phyloP scores from a whole-genome alignment of 2,888 invertebrate genomes.

The Hyalella azteca region DNA sequence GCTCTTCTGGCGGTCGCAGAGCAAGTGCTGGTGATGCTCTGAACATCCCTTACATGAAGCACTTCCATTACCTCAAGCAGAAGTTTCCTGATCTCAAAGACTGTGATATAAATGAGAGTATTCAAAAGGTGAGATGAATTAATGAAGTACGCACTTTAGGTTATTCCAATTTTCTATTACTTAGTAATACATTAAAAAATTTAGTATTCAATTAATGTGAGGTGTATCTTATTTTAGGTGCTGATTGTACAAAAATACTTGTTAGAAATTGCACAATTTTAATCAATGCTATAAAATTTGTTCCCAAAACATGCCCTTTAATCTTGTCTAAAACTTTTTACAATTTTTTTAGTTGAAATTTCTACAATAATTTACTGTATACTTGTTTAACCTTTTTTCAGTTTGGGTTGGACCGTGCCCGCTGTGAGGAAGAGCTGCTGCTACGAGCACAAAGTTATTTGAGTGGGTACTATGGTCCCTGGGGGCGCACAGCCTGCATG shows the following conservation, averaged over 20 bases:
- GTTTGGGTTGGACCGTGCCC: conserved; percentile 54
- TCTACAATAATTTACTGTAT: background rate
- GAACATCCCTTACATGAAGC: conserved; percentile 58
- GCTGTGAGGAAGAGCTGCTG: conserved; percentile 54
- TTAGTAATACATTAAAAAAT: no score
- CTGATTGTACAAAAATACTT: no score
- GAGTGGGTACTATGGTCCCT: conserved; percentile 54
- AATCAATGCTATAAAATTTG: no score
- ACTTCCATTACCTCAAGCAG: conserved; percentile 55
- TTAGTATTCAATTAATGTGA: no score
- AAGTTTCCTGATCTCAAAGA: conserved; percentile 58
- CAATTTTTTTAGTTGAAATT: background rate
- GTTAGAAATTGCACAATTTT: no score
- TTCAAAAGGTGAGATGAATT: conserved; percentile 57
- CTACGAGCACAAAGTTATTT: conserved; percentile 46
- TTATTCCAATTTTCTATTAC: no score
- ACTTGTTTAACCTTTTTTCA: no score
- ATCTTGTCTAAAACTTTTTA: no score
- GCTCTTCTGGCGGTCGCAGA: background rate
- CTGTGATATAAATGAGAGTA: conserved; percentile 56
- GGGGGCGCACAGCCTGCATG: conserved; percentile 45
- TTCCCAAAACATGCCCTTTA: no score
- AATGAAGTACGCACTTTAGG: no score
- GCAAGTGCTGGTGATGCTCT: background rate
- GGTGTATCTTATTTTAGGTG: no score